Evolutionary conservation across 2,797 vertebrate genomes (phyloP), one percentile per base, ranked within the genome.

Genomic region (Glyptemys insculpta): DNA sequence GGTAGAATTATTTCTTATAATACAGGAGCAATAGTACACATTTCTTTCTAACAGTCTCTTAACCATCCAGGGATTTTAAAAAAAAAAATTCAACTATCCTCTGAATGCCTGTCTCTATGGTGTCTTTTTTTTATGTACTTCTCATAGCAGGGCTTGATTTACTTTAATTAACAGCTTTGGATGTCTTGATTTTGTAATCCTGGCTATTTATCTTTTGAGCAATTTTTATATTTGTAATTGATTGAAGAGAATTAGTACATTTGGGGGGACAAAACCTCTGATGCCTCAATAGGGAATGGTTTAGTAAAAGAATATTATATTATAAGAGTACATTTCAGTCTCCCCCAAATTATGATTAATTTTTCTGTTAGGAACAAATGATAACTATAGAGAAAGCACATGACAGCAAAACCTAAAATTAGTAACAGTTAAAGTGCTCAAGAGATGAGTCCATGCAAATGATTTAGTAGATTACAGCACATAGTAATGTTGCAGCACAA

Each of bases 81-180:
- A 62, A 81, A 92, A 88, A 4, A 56, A 79, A 83, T 82, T 79
- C 50, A 59, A 79, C 76, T n/a, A 5, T 3, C 78, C 1, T 90
- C 49, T 29, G 74, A 27, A 12, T 47, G 50, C 57, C 59, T 86
- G 47, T 78, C 83, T 93, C 31, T 92, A 15, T 18, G 6, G 41
- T 95, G 31, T 92, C 19, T 93, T 94, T 94, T 93, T 94, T 89
- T 85, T 83, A n/a, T 86, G 62, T 41, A 91, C 6, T 29, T 91
- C 92, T 94, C 72, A 82, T 50, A 27, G 10, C 59, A 85, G 88
- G 74, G 19, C 91, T 92, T 93, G 93, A 94, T 92, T 95, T 27
- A 79, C 49, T 94, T 87, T 94, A 80, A 72, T 92, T 81, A 87
- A 95, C 93, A 92, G 65, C 31, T 72, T 25, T 83, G 5, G 62